Evolutionary conservation across 23 tunicate genomes (phyloP).

Genomic region (Clavelina lepadiformis): DNA sequence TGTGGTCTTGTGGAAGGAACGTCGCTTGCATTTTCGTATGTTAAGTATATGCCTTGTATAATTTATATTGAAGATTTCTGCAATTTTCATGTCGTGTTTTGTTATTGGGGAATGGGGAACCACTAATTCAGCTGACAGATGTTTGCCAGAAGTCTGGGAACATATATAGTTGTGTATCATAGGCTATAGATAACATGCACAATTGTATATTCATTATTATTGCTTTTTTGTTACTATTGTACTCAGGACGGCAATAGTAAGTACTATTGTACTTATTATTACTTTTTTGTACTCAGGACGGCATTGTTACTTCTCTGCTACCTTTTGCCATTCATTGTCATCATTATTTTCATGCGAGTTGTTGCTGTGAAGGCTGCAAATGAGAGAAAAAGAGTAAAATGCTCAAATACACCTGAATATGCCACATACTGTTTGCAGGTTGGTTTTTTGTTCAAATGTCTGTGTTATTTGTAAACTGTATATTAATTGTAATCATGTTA

Average conservation of each 20-base stretch:
- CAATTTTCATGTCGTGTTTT: background rate
- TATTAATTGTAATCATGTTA: no score
- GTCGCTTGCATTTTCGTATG: constrained; percentile 40
- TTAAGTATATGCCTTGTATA: background rate
- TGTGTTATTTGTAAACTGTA: no score
- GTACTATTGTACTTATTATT: no score
- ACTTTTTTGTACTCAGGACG: constrained; percentile 20
- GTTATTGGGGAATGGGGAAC: background rate
- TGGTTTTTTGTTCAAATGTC: no score
- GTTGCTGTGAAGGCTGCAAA: constrained; percentile 19
- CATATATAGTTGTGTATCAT: background rate
- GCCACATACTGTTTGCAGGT: constrained; percentile 58
- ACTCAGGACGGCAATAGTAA: no score
- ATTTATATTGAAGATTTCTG: background rate
- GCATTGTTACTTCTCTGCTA: constrained; percentile 22
- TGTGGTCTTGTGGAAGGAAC: constrained; percentile 76
- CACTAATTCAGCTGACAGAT: background rate
- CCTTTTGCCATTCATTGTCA: constrained; percentile 36
- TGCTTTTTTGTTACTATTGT: background rate
- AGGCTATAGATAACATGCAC: background rate
- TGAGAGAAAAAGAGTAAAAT: constrained; percentile 18
- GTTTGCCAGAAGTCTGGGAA: background rate
- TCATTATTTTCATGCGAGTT: constrained; percentile 20
- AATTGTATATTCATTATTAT: background rate
- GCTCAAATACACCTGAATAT: constrained; percentile 28